phyloP scores from a whole-genome alignment of 2,888 invertebrate genomes.

The Pyrochroa serraticornis region DNA sequence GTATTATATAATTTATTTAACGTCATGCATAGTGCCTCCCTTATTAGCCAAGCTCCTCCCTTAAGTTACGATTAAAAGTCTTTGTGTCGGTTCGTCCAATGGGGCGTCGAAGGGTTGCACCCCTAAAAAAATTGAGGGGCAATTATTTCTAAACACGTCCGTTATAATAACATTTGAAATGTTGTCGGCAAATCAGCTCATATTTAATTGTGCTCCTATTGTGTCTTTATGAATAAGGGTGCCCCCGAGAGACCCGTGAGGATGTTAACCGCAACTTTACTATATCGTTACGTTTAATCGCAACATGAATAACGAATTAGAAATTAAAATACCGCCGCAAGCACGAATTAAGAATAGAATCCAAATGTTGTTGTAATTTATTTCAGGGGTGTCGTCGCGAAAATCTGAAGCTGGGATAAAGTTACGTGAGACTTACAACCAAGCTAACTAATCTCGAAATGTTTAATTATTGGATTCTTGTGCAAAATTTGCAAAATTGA shows the following conservation, averaged over 20 bases:
- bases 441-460: not conserved
- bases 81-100: constrained; percentile 42
- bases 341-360: not conserved
- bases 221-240: constrained; percentile 41
- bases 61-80: constrained; percentile 45
- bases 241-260: constrained; percentile 5
- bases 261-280: constrained; percentile 20
- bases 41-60: constrained; percentile 39
- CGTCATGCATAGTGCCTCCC: not conserved
- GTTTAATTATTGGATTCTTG: not conserved
- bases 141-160: constrained; percentile 52
- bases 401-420: too few species aligned
- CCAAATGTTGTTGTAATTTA: not conserved
- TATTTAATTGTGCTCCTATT: constrained; percentile 51
- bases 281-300: constrained; percentile 22
- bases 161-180: constrained; percentile 51
- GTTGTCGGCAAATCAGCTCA: constrained; percentile 44
- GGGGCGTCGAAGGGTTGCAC: constrained; percentile 34
- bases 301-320: not conserved
- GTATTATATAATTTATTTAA: too few species aligned
- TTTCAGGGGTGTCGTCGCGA: too few species aligned
- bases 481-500: not conserved
- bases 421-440: too few species aligned
- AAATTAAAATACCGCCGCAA: not conserved
- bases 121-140: constrained; percentile 30